A percentile compares a stretch with the other conserved stretches of the same genome.
These are phyloP conservation scores for Lamellibrachia columna DNA, from an alignment of 2,888 invertebrate genomes.

Conservation along the genomic window DNA sequence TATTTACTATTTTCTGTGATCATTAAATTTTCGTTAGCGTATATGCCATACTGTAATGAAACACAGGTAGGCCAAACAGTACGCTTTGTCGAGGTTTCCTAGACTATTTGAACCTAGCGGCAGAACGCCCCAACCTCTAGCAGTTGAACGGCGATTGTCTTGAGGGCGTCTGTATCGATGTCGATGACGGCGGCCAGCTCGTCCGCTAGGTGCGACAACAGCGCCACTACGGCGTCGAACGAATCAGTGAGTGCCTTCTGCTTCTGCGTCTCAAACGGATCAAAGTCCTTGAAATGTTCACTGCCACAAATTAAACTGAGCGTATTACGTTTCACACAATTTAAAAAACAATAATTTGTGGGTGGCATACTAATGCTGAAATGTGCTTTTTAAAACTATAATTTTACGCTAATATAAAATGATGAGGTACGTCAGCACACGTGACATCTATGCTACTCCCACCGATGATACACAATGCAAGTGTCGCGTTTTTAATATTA, in stretches of 20 bases:
- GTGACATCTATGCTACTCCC: not conserved
- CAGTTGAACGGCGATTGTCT: not conserved
- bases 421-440: not conserved
- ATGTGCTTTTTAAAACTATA: too few relatives aligned
- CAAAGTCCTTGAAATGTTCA: conserved; percentile 34
- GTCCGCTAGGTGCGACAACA: not conserved
- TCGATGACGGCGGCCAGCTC: not conserved
- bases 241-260: conserved; percentile 22
- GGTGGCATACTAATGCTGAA: too few relatives aligned
- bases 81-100: too few relatives aligned
- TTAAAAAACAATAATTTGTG: too few relatives aligned
- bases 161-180: not conserved
- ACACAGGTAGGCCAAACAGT: too few relatives aligned
- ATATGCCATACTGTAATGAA: too few relatives aligned
- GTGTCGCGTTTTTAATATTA: not conserved
- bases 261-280: conserved; percentile 37
- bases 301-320: not conserved
- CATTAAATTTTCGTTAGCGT: too few relatives aligned
- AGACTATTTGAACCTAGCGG: not conserved
- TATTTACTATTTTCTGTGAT: too few relatives aligned
- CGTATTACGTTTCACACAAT: not conserved
- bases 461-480: not conserved
- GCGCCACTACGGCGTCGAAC: conserved; percentile 24
- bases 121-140: not conserved
- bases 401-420: too few relatives aligned